A percentile compares a stretch with the other conserved stretches of the same genome.
phyloP scores from a whole-genome alignment of 2,888 invertebrate genomes.

The Eilema depressum region DNA sequence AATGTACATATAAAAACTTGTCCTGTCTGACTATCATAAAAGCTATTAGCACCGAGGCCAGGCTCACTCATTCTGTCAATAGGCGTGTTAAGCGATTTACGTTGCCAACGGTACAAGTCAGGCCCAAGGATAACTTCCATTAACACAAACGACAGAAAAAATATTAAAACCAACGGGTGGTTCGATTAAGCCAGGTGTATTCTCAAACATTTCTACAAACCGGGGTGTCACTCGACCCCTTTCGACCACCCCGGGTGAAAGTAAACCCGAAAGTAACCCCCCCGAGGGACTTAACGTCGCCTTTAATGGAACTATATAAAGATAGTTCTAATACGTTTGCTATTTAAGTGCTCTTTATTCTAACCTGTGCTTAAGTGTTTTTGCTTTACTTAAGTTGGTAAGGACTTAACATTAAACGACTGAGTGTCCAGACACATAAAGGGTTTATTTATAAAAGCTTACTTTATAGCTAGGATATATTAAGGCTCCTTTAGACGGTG shows the following conservation, averaged over 20 bases:
- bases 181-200: slow-evolving; percentile 41
- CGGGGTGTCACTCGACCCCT: slow-evolving; percentile 21
- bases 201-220: slow-evolving; percentile 14
- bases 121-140: slow-evolving; percentile 24
- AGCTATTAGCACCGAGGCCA: not conserved
- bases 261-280: slow-evolving; percentile 18
- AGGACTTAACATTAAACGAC: not conserved
- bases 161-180: slow-evolving; percentile 37
- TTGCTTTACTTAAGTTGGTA: slow-evolving; percentile 7
- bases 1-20: not conserved
- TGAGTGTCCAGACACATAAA: not conserved
- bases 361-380: slow-evolving; percentile 9
- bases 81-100: not conserved
- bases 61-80: no score
- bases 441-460: not conserved
- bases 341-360: slow-evolving; percentile 23
- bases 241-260: slow-evolving; percentile 26
- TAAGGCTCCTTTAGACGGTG: no score
- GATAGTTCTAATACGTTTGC: slow-evolving; percentile 18
- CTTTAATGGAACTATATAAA: slow-evolving; percentile 31
- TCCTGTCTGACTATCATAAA: not conserved
- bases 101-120: not conserved
- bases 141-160: slow-evolving; percentile 41
- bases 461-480: no score
- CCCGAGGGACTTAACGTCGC: slow-evolving; percentile 28